Percentiles rank a stretch among this genome's conserved stretches.
phyloP scores from a whole-genome alignment of 2,113 vertebrate species.

The Sardina pilchardus region DNA sequence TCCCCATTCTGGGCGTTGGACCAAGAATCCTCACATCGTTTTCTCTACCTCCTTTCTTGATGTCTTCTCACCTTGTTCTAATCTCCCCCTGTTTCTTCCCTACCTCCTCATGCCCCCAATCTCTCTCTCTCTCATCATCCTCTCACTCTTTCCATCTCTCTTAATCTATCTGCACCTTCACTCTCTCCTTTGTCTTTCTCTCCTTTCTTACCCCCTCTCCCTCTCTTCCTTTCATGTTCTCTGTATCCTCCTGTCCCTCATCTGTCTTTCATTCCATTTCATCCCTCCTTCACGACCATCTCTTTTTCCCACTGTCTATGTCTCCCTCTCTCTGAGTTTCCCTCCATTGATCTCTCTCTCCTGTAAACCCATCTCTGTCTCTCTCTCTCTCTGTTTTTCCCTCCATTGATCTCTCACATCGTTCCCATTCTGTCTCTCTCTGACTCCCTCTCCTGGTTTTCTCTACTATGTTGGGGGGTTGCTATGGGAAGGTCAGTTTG shows the following conservation, averaged over 20 bases:
- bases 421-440: neutral
- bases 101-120: neutral
- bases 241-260: neutral
- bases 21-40: neutral
- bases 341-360: neutral
- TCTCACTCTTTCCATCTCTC: neutral
- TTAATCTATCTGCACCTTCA: neutral
- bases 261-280: neutral
- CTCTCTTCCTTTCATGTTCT: neutral
- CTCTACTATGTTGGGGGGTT: no score
- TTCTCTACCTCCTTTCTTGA: neutral
- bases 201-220: neutral
- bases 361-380: no score
- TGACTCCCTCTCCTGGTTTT: neutral
- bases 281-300: no score
- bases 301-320: no score
- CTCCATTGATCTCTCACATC: no score
- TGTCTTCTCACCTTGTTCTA: slow-evolving; percentile 2
- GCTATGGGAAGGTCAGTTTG: no score
- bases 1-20: neutral
- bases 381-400: neutral
- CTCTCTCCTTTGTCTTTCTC: neutral
- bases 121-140: neutral
- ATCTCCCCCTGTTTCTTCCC: neutral
- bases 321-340: no score